These are phyloP conservation scores for Trochalopteron elliotii DNA, from an alignment of 2,113 vertebrate species.

Conservation along the genomic window DNA sequence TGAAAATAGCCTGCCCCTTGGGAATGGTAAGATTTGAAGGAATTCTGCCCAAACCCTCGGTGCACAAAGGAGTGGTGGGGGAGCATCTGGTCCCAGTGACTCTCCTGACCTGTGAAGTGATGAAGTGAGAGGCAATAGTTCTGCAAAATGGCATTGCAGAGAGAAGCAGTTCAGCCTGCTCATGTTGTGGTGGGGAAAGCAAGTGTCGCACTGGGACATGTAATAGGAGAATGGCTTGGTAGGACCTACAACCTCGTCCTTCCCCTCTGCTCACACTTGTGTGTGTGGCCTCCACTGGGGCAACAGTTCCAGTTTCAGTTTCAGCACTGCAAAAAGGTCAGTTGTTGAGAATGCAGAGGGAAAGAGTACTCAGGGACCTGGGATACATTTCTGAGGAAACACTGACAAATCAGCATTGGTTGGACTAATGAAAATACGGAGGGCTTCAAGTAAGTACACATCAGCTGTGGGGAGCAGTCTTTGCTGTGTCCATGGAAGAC, in stretches of 20 bases:
- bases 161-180: neutral
- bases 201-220: neutral
- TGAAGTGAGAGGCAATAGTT: neutral
- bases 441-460: neutral
- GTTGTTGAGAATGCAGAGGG: neutral
- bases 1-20: neutral
- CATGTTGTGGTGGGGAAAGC: neutral
- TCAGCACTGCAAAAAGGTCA: neutral
- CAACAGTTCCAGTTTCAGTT: neutral
- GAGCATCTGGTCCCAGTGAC: neutral
- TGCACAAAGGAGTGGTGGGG: neutral
- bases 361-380: neutral
- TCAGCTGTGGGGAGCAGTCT: neutral
- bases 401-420: neutral
- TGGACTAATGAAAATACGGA: neutral
- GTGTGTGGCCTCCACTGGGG: neutral
- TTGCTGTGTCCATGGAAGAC: neutral
- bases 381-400: neutral
- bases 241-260: neutral
- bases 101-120: neutral
- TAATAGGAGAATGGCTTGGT: neutral
- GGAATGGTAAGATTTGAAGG: neutral
- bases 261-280: neutral
- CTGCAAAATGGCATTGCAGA: neutral
- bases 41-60: neutral